Evolutionary conservation across 1,140 invertebrate species (phyloP).

Genomic region (Diabrotica undecimpunctata): DNA sequence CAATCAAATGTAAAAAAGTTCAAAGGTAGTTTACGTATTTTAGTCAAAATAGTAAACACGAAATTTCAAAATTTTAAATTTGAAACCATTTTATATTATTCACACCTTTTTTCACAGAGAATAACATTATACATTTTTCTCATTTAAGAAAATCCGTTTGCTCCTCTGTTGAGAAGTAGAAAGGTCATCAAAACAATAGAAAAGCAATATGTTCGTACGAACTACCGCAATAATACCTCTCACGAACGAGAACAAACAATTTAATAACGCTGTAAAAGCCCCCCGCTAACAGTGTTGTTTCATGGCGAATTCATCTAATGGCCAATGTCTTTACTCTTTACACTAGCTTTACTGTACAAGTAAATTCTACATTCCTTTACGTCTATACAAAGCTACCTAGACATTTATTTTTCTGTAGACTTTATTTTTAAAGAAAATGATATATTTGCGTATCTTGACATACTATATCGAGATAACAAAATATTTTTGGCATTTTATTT

Average conservation of each 20-base stretch:
- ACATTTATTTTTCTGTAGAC: no score
- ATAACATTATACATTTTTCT: background rate
- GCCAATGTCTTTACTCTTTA: background rate
- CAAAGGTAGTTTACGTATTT: no score
- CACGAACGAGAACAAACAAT: slow-evolving; percentile 2
- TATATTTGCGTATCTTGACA: no score
- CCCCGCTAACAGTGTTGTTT: background rate
- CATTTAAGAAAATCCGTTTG: background rate
- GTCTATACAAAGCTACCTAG: no score
- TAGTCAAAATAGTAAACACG: no score
- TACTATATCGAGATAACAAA: no score
- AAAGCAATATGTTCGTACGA: slow-evolving; percentile 2
- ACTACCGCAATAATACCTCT: slow-evolving; percentile 1
- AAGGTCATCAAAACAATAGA: background rate
- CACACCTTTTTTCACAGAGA: background rate
- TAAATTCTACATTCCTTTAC: no score
- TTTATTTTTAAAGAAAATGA: no score
- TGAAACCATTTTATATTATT: no score
- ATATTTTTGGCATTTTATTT: no score
- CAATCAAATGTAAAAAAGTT: no score
- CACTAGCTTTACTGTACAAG: background rate
- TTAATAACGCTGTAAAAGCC: background rate
- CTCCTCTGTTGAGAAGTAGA: background rate
- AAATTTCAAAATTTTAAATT: no score
- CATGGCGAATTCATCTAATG: background rate